A percentile compares a stretch with the other conserved stretches of the same genome.
Evolutionary conservation across 2,797 vertebrate species (phyloP).

Genomic region (Pseudochirops cupreus): DNA sequence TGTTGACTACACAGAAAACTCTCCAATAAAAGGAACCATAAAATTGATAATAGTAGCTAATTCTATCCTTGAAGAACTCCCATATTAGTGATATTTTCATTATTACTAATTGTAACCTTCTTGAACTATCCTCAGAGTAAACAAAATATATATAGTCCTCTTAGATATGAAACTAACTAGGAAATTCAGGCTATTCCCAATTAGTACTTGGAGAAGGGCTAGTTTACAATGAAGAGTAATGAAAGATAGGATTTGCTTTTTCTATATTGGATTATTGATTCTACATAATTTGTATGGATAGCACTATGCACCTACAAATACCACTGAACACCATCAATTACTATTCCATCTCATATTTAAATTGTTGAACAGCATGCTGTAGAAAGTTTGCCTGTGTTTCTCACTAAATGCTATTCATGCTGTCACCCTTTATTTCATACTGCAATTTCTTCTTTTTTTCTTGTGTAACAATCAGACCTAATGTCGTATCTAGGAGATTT

Average conservation of each 20-base stretch:
- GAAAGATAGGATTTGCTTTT: background rate
- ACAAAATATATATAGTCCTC: background rate
- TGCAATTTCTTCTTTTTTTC: background rate
- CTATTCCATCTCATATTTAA: background rate
- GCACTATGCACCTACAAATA: background rate
- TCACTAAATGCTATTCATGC: background rate
- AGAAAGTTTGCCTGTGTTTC: background rate
- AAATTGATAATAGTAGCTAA: background rate
- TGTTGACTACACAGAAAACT: background rate
- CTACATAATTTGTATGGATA: background rate
- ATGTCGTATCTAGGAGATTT: background rate
- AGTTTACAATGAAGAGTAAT: background rate
- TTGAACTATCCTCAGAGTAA: background rate
- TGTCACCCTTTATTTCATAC: background rate
- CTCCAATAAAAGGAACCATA: background rate
- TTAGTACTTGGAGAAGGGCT: background rate
- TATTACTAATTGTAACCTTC: background rate
- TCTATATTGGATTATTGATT: background rate
- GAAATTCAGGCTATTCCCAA: background rate
- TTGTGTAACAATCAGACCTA: background rate
- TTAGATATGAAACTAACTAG: background rate
- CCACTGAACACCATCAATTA: background rate
- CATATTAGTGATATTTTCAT: background rate
- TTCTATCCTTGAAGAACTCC: background rate
- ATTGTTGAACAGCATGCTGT: background rate